These are phyloP conservation scores for Gymnoscelis rufifasciata DNA, from an alignment of 2,888 invertebrate genomes.

Conservation along the genomic window DNA sequence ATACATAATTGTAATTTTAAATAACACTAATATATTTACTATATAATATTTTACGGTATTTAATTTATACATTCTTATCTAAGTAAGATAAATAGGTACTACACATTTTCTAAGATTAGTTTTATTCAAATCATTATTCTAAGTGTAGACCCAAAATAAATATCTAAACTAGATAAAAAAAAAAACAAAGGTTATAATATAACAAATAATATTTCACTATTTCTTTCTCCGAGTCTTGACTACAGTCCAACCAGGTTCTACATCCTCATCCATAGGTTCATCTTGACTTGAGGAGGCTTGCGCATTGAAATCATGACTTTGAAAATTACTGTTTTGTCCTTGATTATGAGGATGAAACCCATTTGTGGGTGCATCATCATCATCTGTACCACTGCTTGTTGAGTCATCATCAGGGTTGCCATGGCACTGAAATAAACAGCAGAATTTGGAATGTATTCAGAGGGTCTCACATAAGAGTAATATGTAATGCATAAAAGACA, in stretches of 20 bases:
- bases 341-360: not conserved
- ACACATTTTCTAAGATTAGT: too few species aligned
- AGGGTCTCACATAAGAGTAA: too few species aligned
- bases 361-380: constrained; percentile 39
- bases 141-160: too few species aligned
- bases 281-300: constrained; percentile 31
- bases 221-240: constrained; percentile 77
- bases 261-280: constrained; percentile 70
- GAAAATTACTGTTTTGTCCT: constrained; percentile 3
- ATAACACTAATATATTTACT: too few species aligned
- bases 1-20: too few species aligned
- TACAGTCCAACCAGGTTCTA: constrained; percentile 84
- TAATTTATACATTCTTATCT: too few species aligned
- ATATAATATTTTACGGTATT: too few species aligned
- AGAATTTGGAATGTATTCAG: too few species aligned
- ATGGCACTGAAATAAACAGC: constrained; percentile 50
- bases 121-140: too few species aligned
- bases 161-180: too few species aligned
- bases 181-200: not conserved
- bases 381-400: constrained; percentile 63
- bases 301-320: not conserved
- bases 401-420: constrained; percentile 72
- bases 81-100: too few species aligned
- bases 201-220: constrained; percentile 36
- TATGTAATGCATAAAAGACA: too few species aligned